Conservation (phyloP, 1,140 invertebrate genomes). For the Meloidogyne exigua region DNA sequence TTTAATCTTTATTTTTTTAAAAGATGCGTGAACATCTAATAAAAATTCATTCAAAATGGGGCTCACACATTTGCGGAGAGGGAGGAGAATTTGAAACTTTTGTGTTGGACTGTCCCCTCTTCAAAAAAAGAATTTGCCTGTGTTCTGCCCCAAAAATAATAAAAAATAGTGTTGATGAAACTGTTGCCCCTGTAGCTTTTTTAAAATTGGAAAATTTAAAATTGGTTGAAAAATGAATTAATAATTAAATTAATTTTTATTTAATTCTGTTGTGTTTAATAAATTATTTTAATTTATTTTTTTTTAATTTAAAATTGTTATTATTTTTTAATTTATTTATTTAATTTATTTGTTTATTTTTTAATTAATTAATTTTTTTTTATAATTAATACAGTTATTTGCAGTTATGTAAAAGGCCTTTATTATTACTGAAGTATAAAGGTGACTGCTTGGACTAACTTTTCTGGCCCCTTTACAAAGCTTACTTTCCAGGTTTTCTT, state of each 20-base stretch:
- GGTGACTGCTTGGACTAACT: too few relatives aligned
- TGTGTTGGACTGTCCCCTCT: slow-evolving; percentile 48
- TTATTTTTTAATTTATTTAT: too few relatives aligned
- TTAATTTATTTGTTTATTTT: too few relatives aligned
- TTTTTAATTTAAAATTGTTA: not conserved
- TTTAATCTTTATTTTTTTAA: slow-evolving; percentile 54
- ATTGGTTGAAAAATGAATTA: slow-evolving; percentile 4
- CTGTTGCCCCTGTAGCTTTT: slow-evolving; percentile 34
- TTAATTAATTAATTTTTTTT: too few relatives aligned
- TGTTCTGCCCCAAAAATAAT: slow-evolving; percentile 18
- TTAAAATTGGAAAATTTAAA: slow-evolving; percentile 9
- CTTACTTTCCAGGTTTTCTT: too few relatives aligned
- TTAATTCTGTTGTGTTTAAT: not conserved
- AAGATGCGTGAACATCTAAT: slow-evolving; percentile 70
- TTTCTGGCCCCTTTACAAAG: too few relatives aligned
- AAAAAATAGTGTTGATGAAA: not conserved
- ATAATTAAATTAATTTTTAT: not conserved
- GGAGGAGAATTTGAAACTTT: slow-evolving; percentile 79
- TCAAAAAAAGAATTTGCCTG: slow-evolving; percentile 36
- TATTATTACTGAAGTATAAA: too few relatives aligned
- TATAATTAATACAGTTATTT: too few relatives aligned
- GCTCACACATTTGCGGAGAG: slow-evolving; percentile 82
- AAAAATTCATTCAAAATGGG: slow-evolving; percentile 74
- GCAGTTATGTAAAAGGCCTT: too few relatives aligned
- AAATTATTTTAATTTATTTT: not conserved